These are phyloP conservation scores for Biston betularia DNA, from an alignment of 2,888 invertebrate genomes.

Conservation along the genomic window DNA sequence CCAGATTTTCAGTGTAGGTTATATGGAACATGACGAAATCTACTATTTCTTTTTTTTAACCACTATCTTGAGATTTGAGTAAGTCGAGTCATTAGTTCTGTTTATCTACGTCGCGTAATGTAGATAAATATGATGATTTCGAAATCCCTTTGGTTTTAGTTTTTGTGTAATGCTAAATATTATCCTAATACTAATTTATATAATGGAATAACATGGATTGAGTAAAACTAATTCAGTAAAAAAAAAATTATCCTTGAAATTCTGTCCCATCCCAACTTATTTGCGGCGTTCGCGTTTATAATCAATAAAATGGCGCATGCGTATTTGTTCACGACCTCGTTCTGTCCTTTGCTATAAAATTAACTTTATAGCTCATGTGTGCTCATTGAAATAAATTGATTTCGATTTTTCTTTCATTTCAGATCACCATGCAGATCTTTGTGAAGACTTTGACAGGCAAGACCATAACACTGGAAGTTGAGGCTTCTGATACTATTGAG, in stretches of 20 bases:
- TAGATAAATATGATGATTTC: slow-evolving; percentile 4
- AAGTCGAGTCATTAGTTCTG: neutral
- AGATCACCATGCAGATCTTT: slow-evolving; percentile 57
- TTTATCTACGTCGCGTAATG: slow-evolving; percentile 3
- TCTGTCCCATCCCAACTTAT: neutral
- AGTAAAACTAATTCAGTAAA: no score
- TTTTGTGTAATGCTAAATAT: no score
- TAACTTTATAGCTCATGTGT: neutral
- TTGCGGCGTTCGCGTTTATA: neutral
- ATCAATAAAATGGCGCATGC: slow-evolving; percentile 24
- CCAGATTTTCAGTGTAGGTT: neutral
- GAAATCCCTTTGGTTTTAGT: neutral
- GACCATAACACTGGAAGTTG: slow-evolving; percentile 44
- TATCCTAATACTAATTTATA: no score
- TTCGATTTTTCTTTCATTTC: slow-evolving; percentile 33
- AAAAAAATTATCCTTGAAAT: neutral
- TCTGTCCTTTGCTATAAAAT: slow-evolving; percentile 19
- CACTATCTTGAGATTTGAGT: slow-evolving; percentile 4
- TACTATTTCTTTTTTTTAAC: neutral
- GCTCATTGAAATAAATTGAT: neutral
- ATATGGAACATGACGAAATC: no score
- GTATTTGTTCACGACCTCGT: slow-evolving; percentile 16
- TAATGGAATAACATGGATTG: no score
- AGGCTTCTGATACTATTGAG: slow-evolving; percentile 42
- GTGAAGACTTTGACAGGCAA: slow-evolving; percentile 48